phyloP scores from a whole-genome alignment of 1,140 invertebrate species.

The Bombus sylvicola region DNA sequence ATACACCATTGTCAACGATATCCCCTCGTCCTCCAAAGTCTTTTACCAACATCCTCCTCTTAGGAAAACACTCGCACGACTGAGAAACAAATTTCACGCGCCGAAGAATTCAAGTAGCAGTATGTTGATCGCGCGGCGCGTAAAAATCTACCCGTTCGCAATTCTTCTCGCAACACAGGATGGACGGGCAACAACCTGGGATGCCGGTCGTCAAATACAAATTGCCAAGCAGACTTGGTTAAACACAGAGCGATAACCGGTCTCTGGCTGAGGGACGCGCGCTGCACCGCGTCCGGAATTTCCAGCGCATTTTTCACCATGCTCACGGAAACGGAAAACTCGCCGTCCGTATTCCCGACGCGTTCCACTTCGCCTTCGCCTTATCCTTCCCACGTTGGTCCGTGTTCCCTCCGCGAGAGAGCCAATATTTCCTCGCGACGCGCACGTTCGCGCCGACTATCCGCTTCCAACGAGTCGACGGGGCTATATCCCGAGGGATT shows the following conservation, averaged over 20 bases:
- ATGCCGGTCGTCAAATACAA: constrained; percentile 35
- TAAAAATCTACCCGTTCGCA: background rate
- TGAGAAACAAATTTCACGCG: constrained; percentile 6
- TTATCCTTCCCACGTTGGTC: background rate
- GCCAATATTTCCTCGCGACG: constrained; percentile 65
- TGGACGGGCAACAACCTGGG: too few relatives aligned
- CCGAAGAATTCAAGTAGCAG: background rate
- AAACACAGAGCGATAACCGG: constrained; percentile 50
- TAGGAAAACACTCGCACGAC: background rate
- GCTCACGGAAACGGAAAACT: constrained; percentile 29
- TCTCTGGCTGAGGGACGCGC: background rate
- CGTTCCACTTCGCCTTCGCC: constrained; percentile 9
- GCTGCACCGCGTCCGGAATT: background rate
- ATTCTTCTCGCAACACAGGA: constrained; percentile 3
- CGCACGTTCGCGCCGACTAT: constrained; percentile 48
- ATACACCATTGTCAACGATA: background rate
- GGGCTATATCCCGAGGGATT: constrained; percentile 40
- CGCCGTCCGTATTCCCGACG: constrained; percentile 34
- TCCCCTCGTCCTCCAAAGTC: background rate
- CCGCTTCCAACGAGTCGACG: constrained; percentile 18
- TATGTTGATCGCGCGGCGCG: background rate
- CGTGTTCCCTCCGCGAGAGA: constrained; percentile 14
- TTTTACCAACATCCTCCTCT: background rate
- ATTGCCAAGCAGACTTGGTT: constrained; percentile 31
- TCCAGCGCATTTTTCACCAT: constrained; percentile 11